Base-by-base conservation (phyloP, 2,113 vertebrate genomes). In the Indicator indicator region DNA sequence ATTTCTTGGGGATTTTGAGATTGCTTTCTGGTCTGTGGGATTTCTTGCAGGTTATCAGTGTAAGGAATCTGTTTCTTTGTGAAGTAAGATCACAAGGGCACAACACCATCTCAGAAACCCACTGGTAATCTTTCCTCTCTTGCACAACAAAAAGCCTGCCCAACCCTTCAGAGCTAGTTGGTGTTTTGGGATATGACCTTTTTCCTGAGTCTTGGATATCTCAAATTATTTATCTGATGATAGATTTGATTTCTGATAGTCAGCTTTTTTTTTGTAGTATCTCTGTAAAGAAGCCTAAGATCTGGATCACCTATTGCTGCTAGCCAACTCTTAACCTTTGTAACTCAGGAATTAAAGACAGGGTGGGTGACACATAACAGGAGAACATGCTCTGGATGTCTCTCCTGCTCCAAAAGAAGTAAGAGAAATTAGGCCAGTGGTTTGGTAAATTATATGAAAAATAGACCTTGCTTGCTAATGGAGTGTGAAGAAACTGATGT, bases 381-480 rank as follows among this genome's bases (percentile, higher is more conserved):
- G 21, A 89, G 77, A 95, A 89, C 83, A 74, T 54, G 76, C 48
- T 92, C 65, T 90, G 74, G 92, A 8, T 85, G 11, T 42, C 16
- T 94, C 96, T 96, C 68, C 90, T 85, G 85, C 90, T 92, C 93
- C 94, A 89, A 96, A 96, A 90, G 90, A 96, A 96, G 89, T 92
- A 89, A 86, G 88, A 95, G 86, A 97, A 97, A 97, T 97, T 97
- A 97, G 96, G 86, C 96, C 97, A 97, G 91, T 97, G 97, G 95
- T 96, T 97, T 97, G 97, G 97, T 97, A 98, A 98, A 98, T 97
- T 96, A 78, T 84, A 97, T 97, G 91, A 98, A 97, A 97, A 98
- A 97, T 96, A 97, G 96, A 95, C 92, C 88, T 89, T 92, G 84
- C 95, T 90, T 95, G 95, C 93, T 98, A 98, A 98, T 97, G 97